Percentiles rank a stretch among this genome's conserved stretches.
These are phyloP conservation scores for Trichogramma pretiosum DNA, from an alignment of 1,140 invertebrate species.

Conservation along the genomic window DNA sequence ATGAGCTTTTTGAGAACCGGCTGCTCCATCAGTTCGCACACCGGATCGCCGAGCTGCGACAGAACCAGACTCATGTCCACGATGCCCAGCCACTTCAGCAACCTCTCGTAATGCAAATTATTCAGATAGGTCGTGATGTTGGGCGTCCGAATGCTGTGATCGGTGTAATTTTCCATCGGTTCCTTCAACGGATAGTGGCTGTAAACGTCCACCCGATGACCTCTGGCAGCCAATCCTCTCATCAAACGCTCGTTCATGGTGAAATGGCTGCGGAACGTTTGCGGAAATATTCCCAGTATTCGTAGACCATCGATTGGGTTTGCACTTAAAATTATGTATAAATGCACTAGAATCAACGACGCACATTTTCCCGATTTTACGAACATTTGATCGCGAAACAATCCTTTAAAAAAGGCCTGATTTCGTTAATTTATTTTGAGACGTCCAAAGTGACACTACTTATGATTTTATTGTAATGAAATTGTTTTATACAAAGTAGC, in stretches of 20 bases:
- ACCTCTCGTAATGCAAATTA: slow-evolving; percentile 15
- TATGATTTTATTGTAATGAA: too few species aligned
- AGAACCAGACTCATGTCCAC: slow-evolving; percentile 1
- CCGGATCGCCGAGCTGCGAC: slow-evolving; percentile 1
- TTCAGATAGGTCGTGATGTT: slow-evolving; percentile 15
- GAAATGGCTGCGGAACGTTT: slow-evolving; percentile 37
- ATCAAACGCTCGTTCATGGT: slow-evolving; percentile 32
- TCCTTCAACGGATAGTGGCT: slow-evolving; percentile 35
- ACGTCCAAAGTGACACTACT: too few species aligned
- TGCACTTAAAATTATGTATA: too few species aligned
- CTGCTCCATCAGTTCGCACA: slow-evolving; percentile 18
- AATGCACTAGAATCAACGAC: too few species aligned
- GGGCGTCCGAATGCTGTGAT: slow-evolving; percentile 24
- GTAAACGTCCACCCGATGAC: slow-evolving; percentile 40
- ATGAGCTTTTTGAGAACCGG: slow-evolving; percentile 19
- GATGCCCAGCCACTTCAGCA: not conserved
- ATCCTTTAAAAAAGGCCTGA: too few species aligned
- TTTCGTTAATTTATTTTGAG: too few species aligned
- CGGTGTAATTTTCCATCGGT: slow-evolving; percentile 30
- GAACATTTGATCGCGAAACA: too few species aligned
- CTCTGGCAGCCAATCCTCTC: slow-evolving; percentile 32
- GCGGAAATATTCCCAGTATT: slow-evolving; percentile 35
- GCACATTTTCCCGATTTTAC: too few species aligned
- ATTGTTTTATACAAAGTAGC: too few species aligned
- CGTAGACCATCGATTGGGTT: slow-evolving; percentile 17